These are phyloP conservation scores for Oreohelix idahoensis DNA, from an alignment of 1,140 invertebrate genomes.

Conservation along the genomic window DNA sequence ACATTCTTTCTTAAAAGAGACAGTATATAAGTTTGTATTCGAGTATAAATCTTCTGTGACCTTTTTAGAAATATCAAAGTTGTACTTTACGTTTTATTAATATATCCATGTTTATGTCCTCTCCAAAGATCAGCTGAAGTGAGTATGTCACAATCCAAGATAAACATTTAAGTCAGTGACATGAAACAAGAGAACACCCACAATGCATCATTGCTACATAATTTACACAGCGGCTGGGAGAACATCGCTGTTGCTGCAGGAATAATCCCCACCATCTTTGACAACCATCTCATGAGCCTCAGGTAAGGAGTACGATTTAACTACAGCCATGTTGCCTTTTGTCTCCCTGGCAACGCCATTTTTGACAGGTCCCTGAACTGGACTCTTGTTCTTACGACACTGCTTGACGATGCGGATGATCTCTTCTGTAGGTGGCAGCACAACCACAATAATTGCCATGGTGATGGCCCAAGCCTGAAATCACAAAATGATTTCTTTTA, in stretches of 20 bases:
- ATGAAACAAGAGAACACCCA: too few relatives aligned
- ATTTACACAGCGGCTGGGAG: conserved; percentile 9
- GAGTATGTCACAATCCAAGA: too few relatives aligned
- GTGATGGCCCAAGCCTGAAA: conserved; percentile 59
- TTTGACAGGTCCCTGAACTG: conserved; percentile 23
- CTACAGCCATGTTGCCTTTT: not conserved
- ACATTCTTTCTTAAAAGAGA: too few relatives aligned
- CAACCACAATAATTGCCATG: conserved; percentile 66
- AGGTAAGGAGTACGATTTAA: conserved; percentile 9
- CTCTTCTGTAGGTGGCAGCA: conserved; percentile 66
- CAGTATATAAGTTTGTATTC: too few relatives aligned
- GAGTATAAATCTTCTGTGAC: too few relatives aligned
- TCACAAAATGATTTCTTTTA: too few relatives aligned
- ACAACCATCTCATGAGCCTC: conserved; percentile 36
- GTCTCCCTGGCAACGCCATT: not conserved
- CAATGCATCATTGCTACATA: not conserved
- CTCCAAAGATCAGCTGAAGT: too few relatives aligned
- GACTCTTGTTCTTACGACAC: conserved; percentile 54
- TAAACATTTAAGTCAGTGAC: too few relatives aligned
- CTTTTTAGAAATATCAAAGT: too few relatives aligned
- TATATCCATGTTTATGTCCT: too few relatives aligned
- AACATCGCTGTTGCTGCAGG: conserved; percentile 35
- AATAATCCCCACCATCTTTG: conserved; percentile 36
- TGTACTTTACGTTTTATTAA: too few relatives aligned
- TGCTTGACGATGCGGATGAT: conserved; percentile 64